Evolutionary conservation across 2,888 invertebrate genomes (phyloP), one percentile per base, ranked within the genome.

Genomic region (Phytoseiulus persimilis): DNA sequence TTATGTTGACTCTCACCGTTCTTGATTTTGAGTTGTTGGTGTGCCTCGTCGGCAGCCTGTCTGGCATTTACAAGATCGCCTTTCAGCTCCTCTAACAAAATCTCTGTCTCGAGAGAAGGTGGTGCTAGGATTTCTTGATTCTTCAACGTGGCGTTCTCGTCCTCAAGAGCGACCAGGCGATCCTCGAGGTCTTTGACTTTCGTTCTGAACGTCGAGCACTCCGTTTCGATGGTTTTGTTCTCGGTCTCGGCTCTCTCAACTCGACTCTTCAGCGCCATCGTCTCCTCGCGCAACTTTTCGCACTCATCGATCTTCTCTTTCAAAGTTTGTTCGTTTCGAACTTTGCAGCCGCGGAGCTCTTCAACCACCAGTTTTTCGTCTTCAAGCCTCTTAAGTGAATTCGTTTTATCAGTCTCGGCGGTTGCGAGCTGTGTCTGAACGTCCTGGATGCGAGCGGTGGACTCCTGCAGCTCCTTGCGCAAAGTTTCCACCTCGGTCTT

Each of bases 71-170:
- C 87, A 23, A 87, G 39, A 33, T 87, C 87, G 11, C n/a, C 11
- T 33, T 31, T 87, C 18, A 87, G 39, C 28, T 87, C 87, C 33
- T 87, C 32, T 6, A 87, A n/a, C 6, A 87, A 39, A n/a, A 87
- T 87, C 33, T 87, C 87, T 28, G 45, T 45, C 87, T 87, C 87
- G 45, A 87, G 87, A 28, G 87, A 87, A 87, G 87, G 87, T 6
- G 87, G 87, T 23, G 32, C 87, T 28, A 33, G 28, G 31, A 3
- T 33, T 45, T 33, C 39, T 87, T 87, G 87, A 87, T 87, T 87
- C 45, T 87, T 87, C 23, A 87, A 45, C 9, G 32, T 32, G 11
- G 87, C 87, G 87, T 39, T 87, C 45, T 87, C 87, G 23, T 33
- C 32, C 45, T 87, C 87, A 28, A 87, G 65, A 18, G 28, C 23